Conservation (phyloP, 2,888 invertebrate genomes). For the Desoria tigrina region DNA sequence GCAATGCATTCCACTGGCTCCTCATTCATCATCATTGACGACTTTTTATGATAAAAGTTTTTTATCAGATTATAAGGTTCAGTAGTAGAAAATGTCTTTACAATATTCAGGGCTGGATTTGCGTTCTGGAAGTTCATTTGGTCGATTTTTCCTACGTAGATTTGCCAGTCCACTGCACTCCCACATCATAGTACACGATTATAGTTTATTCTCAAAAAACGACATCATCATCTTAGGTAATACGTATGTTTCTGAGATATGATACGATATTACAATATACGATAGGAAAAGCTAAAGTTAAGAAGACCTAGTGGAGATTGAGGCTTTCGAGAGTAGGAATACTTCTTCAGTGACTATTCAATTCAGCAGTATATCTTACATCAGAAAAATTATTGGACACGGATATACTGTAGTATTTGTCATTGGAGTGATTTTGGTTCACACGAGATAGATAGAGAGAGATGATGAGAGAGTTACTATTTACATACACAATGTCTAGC, state of each 20-base stretch:
- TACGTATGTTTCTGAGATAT: conserved; percentile 16
- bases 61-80: neutral
- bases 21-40: neutral
- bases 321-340: neutral
- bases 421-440: too few species aligned
- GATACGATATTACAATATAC: conserved; percentile 15
- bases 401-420: too few species aligned
- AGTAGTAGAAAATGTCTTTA: conserved; percentile 22
- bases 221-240: conserved; percentile 2
- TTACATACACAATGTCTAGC: too few species aligned
- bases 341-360: too few species aligned
- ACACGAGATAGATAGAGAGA: too few species aligned
- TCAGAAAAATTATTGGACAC: too few species aligned
- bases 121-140: conserved; percentile 20
- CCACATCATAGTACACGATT: neutral
- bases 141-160: conserved; percentile 16
- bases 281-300: conserved; percentile 8
- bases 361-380: too few species aligned
- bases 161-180: conserved; percentile 9
- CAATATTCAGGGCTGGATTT: conserved; percentile 20
- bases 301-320: neutral
- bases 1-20: neutral
- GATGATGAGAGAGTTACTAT: too few species aligned
- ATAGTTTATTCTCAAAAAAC: conserved; percentile 5
- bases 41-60: neutral